These are phyloP conservation scores for Pilophorus perplexus DNA, from an alignment of 2,888 invertebrate genomes.

Conservation along the genomic window DNA sequence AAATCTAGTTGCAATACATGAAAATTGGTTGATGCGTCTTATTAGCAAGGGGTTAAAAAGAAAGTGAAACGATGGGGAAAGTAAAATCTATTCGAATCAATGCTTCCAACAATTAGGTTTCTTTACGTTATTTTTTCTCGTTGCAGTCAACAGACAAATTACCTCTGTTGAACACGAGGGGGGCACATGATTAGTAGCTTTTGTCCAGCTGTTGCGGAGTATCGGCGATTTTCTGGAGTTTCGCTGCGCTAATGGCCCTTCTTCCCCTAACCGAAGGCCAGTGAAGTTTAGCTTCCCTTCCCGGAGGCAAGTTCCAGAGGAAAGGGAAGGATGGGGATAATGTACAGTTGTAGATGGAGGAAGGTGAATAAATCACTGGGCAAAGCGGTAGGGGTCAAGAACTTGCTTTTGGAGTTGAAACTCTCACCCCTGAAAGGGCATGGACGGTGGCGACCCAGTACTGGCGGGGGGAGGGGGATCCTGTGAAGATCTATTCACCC, in stretches of 20 bases:
- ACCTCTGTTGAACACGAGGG: background rate
- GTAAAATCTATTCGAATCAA: too few species aligned
- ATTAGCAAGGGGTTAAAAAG: too few species aligned
- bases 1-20: too few species aligned
- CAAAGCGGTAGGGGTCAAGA: slow-evolving; percentile 25
- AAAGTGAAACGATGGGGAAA: too few species aligned
- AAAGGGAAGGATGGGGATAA: slow-evolving; percentile 13
- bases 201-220: slow-evolving; percentile 17
- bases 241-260: slow-evolving; percentile 5
- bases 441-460: too few species aligned
- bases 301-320: background rate
- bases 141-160: background rate
- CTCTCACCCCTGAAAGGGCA: too few species aligned
- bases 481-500: slow-evolving; percentile 28
- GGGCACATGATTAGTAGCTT: slow-evolving; percentile 13
- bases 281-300: background rate
- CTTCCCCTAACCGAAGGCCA: background rate
- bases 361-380: slow-evolving; percentile 35
- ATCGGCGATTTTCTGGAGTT: slow-evolving; percentile 2
- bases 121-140: too few species aligned
- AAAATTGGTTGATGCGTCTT: too few species aligned
- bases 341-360: slow-evolving; percentile 20
- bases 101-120: too few species aligned
- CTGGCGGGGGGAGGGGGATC: slow-evolving; percentile 6
- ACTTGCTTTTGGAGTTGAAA: slow-evolving; percentile 24